phyloP scores from a whole-genome alignment of 23 tunicate genomes.

The Styela clava region DNA sequence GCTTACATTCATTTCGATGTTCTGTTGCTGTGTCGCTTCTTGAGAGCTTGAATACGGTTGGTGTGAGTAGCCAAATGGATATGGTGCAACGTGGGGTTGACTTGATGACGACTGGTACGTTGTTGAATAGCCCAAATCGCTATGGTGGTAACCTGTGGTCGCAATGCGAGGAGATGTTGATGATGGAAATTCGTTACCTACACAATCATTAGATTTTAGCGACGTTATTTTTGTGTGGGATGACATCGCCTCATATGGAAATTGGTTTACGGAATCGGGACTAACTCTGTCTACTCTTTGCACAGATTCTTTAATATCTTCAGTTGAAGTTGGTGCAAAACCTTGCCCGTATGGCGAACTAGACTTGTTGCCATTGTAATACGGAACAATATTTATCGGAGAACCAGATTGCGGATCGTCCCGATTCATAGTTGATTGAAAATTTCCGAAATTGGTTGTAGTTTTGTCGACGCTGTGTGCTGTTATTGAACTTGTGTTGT shows the following conservation, averaged over 20 bases:
- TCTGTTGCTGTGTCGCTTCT: not conserved
- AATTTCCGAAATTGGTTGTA: not conserved
- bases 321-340: not conserved
- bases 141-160: conserved; percentile 8
- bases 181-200: not conserved
- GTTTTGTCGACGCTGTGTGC: not conserved
- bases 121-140: conserved; percentile 11
- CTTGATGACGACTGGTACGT: conserved; percentile 6
- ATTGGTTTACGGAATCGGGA: not conserved
- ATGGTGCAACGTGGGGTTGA: conserved; percentile 7
- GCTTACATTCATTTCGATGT: not conserved
- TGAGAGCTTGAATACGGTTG: not conserved
- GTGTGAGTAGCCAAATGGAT: not conserved
- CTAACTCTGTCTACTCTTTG: not conserved
- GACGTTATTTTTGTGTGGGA: not conserved
- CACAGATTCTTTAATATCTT: not conserved
- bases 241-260: not conserved
- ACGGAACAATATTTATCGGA: not conserved
- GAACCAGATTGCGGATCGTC: not conserved
- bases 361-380: not conserved
- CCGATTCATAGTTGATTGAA: not conserved
- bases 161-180: conserved; percentile 13
- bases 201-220: not conserved
- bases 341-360: not conserved
- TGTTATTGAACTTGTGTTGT: not conserved